Evolutionary conservation across 2,113 vertebrate genomes (phyloP).

Genomic region (Pongo pygmaeus): DNA sequence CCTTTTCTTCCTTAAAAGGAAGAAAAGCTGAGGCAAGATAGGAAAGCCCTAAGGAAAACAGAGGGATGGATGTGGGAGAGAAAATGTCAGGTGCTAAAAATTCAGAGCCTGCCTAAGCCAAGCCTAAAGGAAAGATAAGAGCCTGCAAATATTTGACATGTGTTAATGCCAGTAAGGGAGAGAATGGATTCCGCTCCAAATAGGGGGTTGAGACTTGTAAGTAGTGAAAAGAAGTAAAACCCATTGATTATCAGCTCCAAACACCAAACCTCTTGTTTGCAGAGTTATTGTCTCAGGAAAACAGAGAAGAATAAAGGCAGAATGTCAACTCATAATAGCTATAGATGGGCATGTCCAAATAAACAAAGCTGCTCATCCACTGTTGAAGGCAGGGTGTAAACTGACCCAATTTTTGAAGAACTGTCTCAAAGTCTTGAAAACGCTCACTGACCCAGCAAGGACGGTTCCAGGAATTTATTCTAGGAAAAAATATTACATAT

Average conservation of each 20-base stretch:
- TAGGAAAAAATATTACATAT: background rate
- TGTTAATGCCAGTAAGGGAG: constrained; percentile 48
- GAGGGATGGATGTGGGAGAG: background rate
- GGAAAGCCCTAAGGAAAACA: background rate
- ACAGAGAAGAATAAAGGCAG: constrained; percentile 22
- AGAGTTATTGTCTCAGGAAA: constrained; percentile 51
- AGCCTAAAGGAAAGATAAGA: constrained; percentile 66
- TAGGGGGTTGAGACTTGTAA: constrained; percentile 45
- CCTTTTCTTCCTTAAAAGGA: background rate
- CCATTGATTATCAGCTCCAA: constrained; percentile 68
- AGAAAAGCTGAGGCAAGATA: constrained; percentile 35
- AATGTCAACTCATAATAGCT: background rate
- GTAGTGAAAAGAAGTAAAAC: constrained; percentile 71
- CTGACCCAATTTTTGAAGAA: background rate
- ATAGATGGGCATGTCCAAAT: background rate
- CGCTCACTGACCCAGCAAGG: background rate
- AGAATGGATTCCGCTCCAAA: constrained; percentile 58
- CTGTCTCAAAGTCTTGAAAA: background rate
- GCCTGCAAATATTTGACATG: constrained; percentile 68
- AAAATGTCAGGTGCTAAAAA: constrained; percentile 47
- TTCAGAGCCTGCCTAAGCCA: constrained; percentile 39
- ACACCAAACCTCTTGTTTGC: constrained; percentile 64
- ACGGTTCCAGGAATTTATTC: background rate
- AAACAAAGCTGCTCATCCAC: background rate
- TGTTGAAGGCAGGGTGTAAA: background rate